Percentiles rank a stretch among this genome's conserved stretches.
These are phyloP conservation scores for Anseranas semipalmata DNA, from an alignment of 2,113 vertebrate genomes.

Conservation along the genomic window DNA sequence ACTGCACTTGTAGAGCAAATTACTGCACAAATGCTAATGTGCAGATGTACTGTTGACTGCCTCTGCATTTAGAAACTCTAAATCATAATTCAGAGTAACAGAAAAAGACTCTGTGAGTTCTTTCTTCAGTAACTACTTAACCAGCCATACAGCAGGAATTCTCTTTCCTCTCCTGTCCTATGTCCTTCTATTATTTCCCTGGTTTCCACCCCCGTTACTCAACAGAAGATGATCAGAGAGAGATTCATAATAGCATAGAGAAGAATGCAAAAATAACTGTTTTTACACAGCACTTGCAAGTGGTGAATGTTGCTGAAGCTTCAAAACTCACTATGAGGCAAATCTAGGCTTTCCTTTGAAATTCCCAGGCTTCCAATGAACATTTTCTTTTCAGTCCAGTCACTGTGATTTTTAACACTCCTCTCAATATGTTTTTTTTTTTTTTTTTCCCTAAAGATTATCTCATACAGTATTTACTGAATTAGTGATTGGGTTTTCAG, in stretches of 20 bases:
- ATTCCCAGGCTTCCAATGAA: not conserved
- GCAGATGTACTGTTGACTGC: not conserved
- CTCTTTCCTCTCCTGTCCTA: not conserved
- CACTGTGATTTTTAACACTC: not conserved
- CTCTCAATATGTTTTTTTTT: not conserved
- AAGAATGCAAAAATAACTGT: not conserved
- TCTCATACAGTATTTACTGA: not conserved
- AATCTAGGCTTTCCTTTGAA: not conserved
- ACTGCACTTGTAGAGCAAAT: not conserved
- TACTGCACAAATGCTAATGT: not conserved
- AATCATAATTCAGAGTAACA: not conserved
- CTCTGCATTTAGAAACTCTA: not conserved
- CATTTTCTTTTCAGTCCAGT: fast-evolving
- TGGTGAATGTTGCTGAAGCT: not conserved
- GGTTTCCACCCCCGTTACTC: not conserved
- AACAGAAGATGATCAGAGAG: not conserved
- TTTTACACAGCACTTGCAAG: not conserved
- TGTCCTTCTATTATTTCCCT: not conserved
- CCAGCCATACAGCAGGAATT: not conserved
- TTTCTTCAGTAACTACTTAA: not conserved
- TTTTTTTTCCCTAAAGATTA: not conserved
- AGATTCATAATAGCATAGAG: not conserved
- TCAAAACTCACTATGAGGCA: not conserved
- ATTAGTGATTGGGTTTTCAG: not conserved
- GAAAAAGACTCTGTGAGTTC: not conserved